These are phyloP conservation scores for Euwallacea similis DNA, from an alignment of 1,140 invertebrate species.

Conservation along the genomic window DNA sequence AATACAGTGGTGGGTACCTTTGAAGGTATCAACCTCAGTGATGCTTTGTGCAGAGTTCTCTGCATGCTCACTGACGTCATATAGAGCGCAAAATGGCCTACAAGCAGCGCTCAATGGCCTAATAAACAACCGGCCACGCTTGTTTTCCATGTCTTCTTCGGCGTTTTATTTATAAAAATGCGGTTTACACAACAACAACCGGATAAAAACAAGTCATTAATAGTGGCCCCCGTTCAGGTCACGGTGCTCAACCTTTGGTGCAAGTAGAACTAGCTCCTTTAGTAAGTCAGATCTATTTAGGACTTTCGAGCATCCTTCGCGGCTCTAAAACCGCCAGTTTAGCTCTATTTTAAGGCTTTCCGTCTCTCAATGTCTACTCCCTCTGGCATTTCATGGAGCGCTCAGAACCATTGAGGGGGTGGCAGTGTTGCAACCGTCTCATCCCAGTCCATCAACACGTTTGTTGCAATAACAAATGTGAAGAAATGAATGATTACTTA, in stretches of 20 bases:
- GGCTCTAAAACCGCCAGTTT: no score
- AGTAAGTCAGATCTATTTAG: neutral
- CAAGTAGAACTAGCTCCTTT: neutral
- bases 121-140: neutral
- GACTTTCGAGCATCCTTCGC: no score
- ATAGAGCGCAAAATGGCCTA: no score
- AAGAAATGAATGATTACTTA: neutral
- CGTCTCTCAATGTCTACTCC: no score
- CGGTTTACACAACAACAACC: neutral
- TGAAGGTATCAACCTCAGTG: no score
- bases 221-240: neutral
- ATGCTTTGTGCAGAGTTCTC: no score
- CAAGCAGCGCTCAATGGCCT: neutral
- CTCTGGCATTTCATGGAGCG: no score
- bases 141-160: slow-evolving; percentile 1
- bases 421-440: no score
- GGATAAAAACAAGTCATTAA: slow-evolving; percentile 9
- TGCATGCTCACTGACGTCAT: no score
- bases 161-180: neutral
- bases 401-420: no score
- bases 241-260: neutral
- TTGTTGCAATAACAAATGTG: neutral
- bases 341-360: no score
- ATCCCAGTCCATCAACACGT: neutral
- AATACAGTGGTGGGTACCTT: no score